phyloP scores from a whole-genome alignment of 2,797 vertebrate genomes.

The Melanotaenia nigrans region DNA sequence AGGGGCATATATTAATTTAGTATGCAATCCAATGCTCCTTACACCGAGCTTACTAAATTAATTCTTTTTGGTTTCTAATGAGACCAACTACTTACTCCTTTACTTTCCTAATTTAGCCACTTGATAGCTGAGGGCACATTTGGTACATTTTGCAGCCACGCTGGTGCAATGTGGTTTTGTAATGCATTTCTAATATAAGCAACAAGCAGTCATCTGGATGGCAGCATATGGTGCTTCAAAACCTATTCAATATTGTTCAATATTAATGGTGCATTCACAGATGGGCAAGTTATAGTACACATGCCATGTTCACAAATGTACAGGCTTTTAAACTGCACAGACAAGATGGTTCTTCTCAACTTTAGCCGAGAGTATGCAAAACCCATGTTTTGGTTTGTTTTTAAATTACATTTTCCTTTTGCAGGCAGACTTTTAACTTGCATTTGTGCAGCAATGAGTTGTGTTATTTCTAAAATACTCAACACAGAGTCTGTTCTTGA shows the following conservation, averaged over 20 bases:
- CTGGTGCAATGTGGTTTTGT: background rate
- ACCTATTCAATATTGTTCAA: background rate
- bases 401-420: background rate
- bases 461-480: background rate
- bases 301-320: background rate
- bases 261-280: background rate
- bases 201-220: too few species aligned
- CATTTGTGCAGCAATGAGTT: background rate
- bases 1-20: background rate
- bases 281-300: background rate
- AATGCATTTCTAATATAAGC: background rate
- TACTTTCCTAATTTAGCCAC: background rate
- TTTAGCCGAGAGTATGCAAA: background rate
- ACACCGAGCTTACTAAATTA: background rate
- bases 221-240: background rate
- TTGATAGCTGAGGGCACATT: background rate
- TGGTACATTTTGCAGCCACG: background rate
- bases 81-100: background rate
- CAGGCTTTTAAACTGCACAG: background rate
- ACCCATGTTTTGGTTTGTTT: background rate
- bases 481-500: background rate
- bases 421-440: background rate
- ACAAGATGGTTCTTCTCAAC: background rate
- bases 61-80: background rate
- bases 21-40: background rate